phyloP scores from a whole-genome alignment of 1,140 invertebrate genomes.

The Drosophila parvula region DNA sequence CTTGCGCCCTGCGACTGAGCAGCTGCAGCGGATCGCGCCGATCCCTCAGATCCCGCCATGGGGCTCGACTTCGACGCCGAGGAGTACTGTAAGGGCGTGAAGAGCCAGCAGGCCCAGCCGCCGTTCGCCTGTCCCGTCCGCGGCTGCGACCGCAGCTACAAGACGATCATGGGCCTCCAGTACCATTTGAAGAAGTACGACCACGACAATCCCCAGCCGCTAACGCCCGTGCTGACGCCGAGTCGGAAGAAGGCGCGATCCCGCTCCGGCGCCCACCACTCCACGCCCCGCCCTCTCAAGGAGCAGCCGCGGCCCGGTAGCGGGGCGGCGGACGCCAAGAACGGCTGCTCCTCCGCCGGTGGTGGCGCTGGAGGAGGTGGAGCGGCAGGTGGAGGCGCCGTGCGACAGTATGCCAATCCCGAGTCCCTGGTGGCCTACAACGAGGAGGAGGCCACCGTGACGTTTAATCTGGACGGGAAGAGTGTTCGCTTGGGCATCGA shows the following conservation, averaged over 20 bases:
- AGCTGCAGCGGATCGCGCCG: conserved; percentile 45
- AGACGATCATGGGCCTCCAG: conserved; percentile 93
- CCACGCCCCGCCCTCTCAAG: conserved; percentile 63
- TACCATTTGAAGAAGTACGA: conserved; percentile 94
- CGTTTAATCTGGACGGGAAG: conserved; percentile 93
- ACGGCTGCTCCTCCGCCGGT: conserved; percentile 17
- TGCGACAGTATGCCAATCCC: conserved; percentile 66
- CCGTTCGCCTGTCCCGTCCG: conserved; percentile 93
- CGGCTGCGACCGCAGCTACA: conserved; percentile 93
- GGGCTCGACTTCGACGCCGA: conserved; percentile 90
- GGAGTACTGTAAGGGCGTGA: conserved; percentile 92
- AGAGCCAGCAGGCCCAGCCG: conserved; percentile 89
- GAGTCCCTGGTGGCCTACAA: conserved; percentile 84
- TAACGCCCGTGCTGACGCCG: conserved; percentile 84
- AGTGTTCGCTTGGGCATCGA: conserved; percentile 86
- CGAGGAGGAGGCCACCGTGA: conserved; percentile 89
- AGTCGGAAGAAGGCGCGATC: conserved; percentile 86
- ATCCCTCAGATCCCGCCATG: conserved; percentile 66
- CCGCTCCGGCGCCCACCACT: conserved; percentile 72
- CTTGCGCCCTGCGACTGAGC: conserved; percentile 35
- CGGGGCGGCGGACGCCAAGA: conserved; percentile 25
- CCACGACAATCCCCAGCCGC: conserved; percentile 88
- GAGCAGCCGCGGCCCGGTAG: conserved; percentile 33
- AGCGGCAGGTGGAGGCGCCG: conserved; percentile 48
- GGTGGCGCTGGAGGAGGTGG: conserved; percentile 51